These are phyloP conservation scores for Merops nubicus DNA, from an alignment of 2,113 vertebrate species.

Conservation along the genomic window DNA sequence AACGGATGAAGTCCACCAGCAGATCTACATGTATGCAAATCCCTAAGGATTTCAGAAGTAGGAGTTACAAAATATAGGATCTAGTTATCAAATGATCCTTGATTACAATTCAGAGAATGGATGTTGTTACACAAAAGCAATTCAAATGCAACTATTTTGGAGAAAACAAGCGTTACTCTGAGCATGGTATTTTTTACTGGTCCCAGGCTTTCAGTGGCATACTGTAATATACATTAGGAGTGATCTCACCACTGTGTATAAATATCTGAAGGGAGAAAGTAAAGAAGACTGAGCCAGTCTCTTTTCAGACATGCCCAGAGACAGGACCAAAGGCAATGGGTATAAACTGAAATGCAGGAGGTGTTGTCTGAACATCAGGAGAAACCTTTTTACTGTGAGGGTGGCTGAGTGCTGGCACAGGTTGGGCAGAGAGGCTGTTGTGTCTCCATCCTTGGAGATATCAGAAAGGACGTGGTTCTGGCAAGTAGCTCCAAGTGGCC, in stretches of 20 bases:
- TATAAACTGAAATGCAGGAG: background rate
- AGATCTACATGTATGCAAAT: background rate
- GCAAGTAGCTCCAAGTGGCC: background rate
- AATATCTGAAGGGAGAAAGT: background rate
- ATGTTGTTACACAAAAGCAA: background rate
- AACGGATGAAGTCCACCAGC: background rate
- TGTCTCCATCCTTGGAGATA: background rate
- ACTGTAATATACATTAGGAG: background rate
- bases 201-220: background rate
- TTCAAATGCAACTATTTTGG: background rate
- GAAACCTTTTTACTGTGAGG: background rate
- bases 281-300: background rate
- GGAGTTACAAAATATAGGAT: background rate
- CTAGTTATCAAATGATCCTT: background rate
- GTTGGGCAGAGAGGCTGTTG: background rate
- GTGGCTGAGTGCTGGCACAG: background rate
- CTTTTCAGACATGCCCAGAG: background rate
- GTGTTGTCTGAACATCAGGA: background rate
- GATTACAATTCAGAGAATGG: background rate
- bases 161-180: background rate
- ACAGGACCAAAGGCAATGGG: background rate
- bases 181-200: background rate
- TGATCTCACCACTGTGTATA: background rate
- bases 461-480: background rate
- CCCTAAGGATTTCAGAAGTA: background rate